Percentiles rank a stretch among this genome's conserved stretches.
Evolutionary conservation across 2,888 invertebrate species (phyloP).

Genomic region (Pachydiplax longipennis): DNA sequence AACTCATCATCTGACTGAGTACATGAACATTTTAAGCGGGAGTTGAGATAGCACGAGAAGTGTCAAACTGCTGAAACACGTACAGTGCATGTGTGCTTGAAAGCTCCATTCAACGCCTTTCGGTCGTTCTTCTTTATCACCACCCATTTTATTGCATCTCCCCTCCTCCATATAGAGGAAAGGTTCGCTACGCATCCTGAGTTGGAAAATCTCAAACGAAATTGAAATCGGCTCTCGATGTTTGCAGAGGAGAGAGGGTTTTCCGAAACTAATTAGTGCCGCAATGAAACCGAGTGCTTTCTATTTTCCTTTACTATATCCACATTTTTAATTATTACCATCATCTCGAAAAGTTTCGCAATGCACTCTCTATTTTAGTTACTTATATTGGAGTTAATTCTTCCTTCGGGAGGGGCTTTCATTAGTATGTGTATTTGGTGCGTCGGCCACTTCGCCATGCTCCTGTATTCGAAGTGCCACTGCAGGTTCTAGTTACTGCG

Average conservation of each 20-base stretch:
- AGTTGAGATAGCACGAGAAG: too few relatives aligned
- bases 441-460: too few relatives aligned
- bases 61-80: too few relatives aligned
- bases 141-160: background rate
- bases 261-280: background rate
- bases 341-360: background rate
- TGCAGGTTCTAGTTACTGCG: too few relatives aligned
- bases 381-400: background rate
- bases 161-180: background rate
- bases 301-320: background rate
- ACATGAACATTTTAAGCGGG: too few relatives aligned
- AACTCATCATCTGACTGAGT: too few relatives aligned
- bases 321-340: background rate
- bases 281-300: background rate
- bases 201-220: background rate
- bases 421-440: background rate
- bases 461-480: too few relatives aligned
- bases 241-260: background rate
- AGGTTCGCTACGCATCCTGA: background rate
- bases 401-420: background rate
- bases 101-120: background rate
- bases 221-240: slow-evolving; percentile 24
- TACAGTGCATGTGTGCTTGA: too few relatives aligned
- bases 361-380: background rate
- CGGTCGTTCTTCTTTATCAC: background rate